Evolutionary conservation across 2,888 invertebrate species (phyloP).

Genomic region (Theodoxus fluviatilis): DNA sequence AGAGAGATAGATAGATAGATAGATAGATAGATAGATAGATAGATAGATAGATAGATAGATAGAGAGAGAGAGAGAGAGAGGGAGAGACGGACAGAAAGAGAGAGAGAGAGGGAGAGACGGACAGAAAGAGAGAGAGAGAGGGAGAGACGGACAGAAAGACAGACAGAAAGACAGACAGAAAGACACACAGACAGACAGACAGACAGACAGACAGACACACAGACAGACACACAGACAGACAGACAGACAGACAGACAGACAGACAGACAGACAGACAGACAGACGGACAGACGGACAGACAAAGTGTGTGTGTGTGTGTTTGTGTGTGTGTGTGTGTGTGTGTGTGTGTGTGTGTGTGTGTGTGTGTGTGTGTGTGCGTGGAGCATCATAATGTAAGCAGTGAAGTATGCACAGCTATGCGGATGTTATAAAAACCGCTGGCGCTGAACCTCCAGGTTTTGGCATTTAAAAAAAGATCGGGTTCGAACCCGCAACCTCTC

Average conservation of each 20-base stretch:
- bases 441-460: too few species aligned
- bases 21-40: not conserved
- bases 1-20: not conserved
- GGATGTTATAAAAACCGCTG: too few species aligned
- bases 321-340: too few species aligned
- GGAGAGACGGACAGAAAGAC: not conserved
- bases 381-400: too few species aligned
- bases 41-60: slow-evolving; percentile 20
- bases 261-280: not conserved
- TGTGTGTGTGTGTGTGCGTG: too few species aligned
- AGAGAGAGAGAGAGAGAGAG: slow-evolving; percentile 15
- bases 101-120: slow-evolving; percentile 23
- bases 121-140: slow-evolving; percentile 21
- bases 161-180: not conserved
- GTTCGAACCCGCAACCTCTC: too few species aligned
- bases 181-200: slow-evolving; percentile 1
- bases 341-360: too few species aligned
- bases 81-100: slow-evolving; percentile 10
- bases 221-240: not conserved
- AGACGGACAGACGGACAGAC: too few species aligned
- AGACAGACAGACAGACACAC: not conserved
- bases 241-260: not conserved
- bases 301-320: too few species aligned
- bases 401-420: too few species aligned
- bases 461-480: too few species aligned